Evolutionary conservation across 2,888 invertebrate genomes (phyloP).

Genomic region (Meliscaeva auricollis): DNA sequence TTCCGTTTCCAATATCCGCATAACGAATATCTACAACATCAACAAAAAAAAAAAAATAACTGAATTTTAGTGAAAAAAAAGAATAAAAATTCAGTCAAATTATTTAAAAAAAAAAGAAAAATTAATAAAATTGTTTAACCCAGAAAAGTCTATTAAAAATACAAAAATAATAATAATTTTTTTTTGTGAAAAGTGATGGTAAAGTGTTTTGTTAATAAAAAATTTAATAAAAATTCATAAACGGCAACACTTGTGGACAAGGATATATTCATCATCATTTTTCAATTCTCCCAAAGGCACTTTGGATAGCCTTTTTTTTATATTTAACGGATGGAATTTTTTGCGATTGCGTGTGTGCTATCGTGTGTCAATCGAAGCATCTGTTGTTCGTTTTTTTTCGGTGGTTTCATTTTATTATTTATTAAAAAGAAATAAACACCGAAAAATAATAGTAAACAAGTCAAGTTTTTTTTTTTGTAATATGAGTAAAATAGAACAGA

Average conservation of each 20-base stretch:
- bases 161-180: conserved; percentile 8
- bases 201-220: conserved; percentile 35
- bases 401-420: not conserved
- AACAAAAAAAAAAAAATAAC: conserved; percentile 31
- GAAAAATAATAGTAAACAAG: not conserved
- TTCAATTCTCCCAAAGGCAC: conserved; percentile 12
- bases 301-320: conserved; percentile 55
- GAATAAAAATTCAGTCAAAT: conserved; percentile 13
- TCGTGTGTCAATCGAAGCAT: conserved; percentile 48
- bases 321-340: conserved; percentile 20
- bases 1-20: conserved; percentile 66
- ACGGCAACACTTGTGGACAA: conserved; percentile 60
- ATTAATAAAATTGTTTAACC: conserved; percentile 8
- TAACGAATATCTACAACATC: conserved; percentile 29
- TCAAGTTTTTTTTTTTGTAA: conserved; percentile 10
- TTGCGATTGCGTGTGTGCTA: conserved; percentile 51
- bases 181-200: conserved; percentile 70
- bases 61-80: conserved; percentile 40
- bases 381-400: conserved; percentile 39
- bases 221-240: conserved; percentile 13
- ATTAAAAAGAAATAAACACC: not conserved
- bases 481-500: conserved; percentile 18
- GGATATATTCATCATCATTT: conserved; percentile 63
- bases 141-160: conserved; percentile 12
- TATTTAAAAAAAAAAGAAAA: conserved; percentile 17